Conservation (phyloP, 2,113 vertebrate species). For the Catharus bicknelli region DNA sequence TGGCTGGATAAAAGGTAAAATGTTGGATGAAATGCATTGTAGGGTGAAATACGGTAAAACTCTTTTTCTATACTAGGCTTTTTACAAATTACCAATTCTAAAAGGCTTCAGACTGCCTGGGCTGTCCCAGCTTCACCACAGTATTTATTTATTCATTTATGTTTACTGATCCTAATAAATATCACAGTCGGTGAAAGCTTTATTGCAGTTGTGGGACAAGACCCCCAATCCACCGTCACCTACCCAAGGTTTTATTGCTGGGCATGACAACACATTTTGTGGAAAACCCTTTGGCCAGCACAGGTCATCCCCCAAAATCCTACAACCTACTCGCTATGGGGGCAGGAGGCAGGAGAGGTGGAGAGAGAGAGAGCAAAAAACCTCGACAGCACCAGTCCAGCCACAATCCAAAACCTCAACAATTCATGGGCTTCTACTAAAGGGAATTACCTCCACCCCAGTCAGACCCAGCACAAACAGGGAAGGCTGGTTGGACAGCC, state of each 20-base stretch:
- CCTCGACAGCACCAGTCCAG: fast-evolving
- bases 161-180: neutral
- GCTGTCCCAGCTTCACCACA: conserved; percentile 9
- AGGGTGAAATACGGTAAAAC: neutral
- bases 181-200: neutral
- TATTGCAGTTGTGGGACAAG: neutral
- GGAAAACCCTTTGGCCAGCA: neutral
- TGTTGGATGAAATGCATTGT: conserved; percentile 18
- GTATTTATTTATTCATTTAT: neutral
- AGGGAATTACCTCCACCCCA: neutral
- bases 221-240: fast-evolving
- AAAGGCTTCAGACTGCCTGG: neutral
- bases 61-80: neutral
- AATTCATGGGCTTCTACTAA: fast-evolving
- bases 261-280: neutral
- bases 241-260: neutral
- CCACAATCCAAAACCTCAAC: neutral
- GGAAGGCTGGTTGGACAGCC: neutral
- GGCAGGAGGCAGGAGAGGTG: too few species aligned
- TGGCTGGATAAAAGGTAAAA: neutral
- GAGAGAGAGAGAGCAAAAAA: neutral
- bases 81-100: conserved; percentile 24
- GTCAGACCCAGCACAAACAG: neutral
- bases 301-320: neutral
- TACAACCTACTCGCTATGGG: fast-evolving